Conservation (phyloP, 2,797 vertebrate genomes). For the Pipistrellus pygmaeus region DNA sequence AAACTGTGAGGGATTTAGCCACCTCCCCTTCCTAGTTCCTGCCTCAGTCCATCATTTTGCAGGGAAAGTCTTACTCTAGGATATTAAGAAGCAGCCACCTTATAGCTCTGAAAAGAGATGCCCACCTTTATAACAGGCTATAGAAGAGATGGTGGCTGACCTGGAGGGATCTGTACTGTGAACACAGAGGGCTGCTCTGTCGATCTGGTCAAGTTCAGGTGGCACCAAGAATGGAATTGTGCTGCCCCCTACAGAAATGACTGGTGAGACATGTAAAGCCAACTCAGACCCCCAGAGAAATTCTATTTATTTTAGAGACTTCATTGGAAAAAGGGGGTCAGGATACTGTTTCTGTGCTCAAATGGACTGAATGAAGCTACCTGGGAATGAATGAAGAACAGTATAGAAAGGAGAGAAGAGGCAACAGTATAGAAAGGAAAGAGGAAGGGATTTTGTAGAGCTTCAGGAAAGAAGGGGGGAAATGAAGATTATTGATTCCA, state of each 20-base stretch:
- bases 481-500: neutral
- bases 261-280: neutral
- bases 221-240: neutral
- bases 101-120: neutral
- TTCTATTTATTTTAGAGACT: neutral
- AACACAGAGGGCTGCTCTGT: neutral
- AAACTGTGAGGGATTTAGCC: neutral
- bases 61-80: neutral
- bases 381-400: neutral
- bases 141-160: neutral
- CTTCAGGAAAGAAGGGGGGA: neutral
- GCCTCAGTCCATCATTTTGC: neutral
- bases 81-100: neutral
- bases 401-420: no score
- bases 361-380: neutral
- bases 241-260: neutral
- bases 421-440: neutral
- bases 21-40: neutral
- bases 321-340: neutral
- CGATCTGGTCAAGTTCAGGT: neutral
- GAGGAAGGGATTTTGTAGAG: neutral
- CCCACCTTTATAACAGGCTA: neutral
- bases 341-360: neutral
- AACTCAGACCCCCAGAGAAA: constrained; percentile 14
- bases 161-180: neutral